phyloP scores from a whole-genome alignment of 2,113 vertebrate genomes.

The Perca schrenkii region DNA sequence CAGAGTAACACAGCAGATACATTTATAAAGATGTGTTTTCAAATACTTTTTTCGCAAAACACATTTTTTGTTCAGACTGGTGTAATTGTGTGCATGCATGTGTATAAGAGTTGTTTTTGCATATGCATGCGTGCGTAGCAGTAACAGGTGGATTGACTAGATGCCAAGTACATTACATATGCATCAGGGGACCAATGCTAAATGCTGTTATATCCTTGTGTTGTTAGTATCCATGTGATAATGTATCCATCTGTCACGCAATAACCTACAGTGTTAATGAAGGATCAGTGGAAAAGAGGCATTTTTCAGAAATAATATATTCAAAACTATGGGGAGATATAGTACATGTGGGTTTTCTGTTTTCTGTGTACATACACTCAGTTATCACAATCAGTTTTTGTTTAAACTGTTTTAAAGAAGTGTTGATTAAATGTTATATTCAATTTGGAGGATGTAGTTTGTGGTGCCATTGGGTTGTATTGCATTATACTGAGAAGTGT shows the following conservation, averaged over 20 bases:
- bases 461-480: neutral
- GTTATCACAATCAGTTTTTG: neutral
- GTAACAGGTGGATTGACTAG: slow-evolving; percentile 20
- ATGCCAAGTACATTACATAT: slow-evolving; percentile 26
- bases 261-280: neutral
- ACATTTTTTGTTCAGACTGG: neutral
- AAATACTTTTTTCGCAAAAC: neutral
- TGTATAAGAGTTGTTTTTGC: neutral
- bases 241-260: slow-evolving; percentile 7
- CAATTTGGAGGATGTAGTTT: neutral
- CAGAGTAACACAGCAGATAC: slow-evolving; percentile 7
- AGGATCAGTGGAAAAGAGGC: neutral
- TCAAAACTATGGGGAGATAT: neutral
- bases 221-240: slow-evolving; percentile 17
- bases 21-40: neutral
- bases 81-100: neutral
- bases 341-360: neutral
- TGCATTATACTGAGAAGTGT: no score
- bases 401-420: neutral
- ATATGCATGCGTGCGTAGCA: slow-evolving; percentile 12
- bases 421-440: neutral
- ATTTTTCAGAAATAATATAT: neutral
- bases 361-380: neutral
- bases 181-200: slow-evolving; percentile 17
- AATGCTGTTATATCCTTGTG: slow-evolving; percentile 1